phyloP scores from a whole-genome alignment of 2,113 vertebrate species.

The Prunella himalayana region DNA sequence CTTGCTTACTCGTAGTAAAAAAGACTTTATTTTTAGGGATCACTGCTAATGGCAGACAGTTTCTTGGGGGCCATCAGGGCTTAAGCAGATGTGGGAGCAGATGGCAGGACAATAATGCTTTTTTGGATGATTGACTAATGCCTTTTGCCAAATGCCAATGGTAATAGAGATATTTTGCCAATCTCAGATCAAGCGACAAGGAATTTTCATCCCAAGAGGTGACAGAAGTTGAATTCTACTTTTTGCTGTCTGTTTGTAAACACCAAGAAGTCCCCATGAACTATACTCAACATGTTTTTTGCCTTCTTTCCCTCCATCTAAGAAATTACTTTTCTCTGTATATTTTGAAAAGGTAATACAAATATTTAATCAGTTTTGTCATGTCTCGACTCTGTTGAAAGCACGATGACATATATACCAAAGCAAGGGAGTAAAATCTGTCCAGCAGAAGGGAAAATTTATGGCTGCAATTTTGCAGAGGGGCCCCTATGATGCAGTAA shows the following conservation, averaged over 20 bases:
- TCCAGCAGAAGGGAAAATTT: slow-evolving; percentile 59
- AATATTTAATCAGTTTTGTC: slow-evolving; percentile 67
- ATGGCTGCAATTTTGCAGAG: slow-evolving; percentile 66
- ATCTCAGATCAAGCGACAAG: not conserved
- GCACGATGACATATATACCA: slow-evolving; percentile 37
- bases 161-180: slow-evolving; percentile 52
- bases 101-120: slow-evolving; percentile 62
- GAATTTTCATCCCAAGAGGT: slow-evolving; percentile 33
- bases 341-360: slow-evolving; percentile 39
- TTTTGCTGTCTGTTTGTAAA: not conserved
- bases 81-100: slow-evolving; percentile 60
- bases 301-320: not conserved
- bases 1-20: not conserved
- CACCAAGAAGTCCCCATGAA: not conserved
- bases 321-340: not conserved
- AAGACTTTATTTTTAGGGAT: slow-evolving; percentile 21
- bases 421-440: slow-evolving; percentile 62
- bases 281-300: not conserved
- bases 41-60: slow-evolving; percentile 23
- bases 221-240: not conserved
- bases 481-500: slow-evolving; percentile 58
- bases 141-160: slow-evolving; percentile 54
- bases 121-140: slow-evolving; percentile 56
- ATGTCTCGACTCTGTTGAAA: slow-evolving; percentile 43
- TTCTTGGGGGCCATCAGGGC: slow-evolving; percentile 19